Conservation (phyloP, 1,140 invertebrate species). For the Brachionus asplanchnoidis region DNA sequence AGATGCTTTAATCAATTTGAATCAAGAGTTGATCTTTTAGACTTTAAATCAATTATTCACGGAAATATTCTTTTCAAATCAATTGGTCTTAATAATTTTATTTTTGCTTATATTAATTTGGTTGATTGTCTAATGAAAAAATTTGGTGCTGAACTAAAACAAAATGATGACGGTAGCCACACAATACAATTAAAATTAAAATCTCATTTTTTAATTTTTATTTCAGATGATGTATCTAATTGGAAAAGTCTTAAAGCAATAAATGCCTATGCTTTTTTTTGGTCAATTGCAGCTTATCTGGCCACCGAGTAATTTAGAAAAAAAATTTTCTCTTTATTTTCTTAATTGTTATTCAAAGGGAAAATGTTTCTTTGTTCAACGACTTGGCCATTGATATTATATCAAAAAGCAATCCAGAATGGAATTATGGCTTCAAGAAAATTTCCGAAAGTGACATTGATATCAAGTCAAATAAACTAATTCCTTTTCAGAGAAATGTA, state of each 20-base stretch:
- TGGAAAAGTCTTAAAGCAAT: not conserved
- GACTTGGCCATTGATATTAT: not conserved
- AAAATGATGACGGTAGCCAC: not conserved
- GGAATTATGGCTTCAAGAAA: not conserved
- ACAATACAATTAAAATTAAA: not conserved
- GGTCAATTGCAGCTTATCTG: slow-evolving; percentile 20
- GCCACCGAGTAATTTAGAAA: not conserved
- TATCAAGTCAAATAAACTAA: not conserved
- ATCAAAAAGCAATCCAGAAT: not conserved
- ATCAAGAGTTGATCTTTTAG: not conserved
- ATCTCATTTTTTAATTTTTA: not conserved
- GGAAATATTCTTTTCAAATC: not conserved
- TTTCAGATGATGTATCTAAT: slow-evolving; percentile 20
- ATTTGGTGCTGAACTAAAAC: not conserved
- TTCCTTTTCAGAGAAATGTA: not conserved
- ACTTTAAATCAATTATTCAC: not conserved
- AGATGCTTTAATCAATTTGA: not conserved
- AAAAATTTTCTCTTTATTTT: not conserved
- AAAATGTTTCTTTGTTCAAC: not conserved
- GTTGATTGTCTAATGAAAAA: slow-evolving; percentile 36
- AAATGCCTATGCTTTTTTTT: slow-evolving; percentile 21
- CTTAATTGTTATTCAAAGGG: not conserved
- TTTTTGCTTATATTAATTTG: slow-evolving; percentile 18
- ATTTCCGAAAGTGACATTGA: not conserved
- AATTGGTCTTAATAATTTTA: slow-evolving; percentile 24